Conservation (phyloP, 2,888 invertebrate genomes). For the Protodeltote pygarga region DNA sequence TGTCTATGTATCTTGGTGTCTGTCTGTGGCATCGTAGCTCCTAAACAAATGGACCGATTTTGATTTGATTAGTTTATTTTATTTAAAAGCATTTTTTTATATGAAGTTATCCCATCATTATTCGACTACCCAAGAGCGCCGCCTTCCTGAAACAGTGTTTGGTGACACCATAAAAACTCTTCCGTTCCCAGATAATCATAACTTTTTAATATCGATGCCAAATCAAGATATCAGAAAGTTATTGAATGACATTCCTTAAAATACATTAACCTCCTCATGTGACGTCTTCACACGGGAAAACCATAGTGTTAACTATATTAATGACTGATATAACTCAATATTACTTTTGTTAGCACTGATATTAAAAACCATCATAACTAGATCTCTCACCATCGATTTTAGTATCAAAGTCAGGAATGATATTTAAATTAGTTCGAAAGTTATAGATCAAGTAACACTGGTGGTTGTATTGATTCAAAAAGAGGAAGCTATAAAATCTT, state of each 20-base stretch:
- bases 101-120: no score
- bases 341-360: conserved; percentile 63
- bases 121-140: no score
- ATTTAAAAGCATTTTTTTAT: no score
- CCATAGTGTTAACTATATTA: conserved; percentile 77
- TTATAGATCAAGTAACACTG: conserved; percentile 37
- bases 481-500: conserved; percentile 57
- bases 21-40: no score
- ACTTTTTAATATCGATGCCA: neutral
- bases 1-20: no score
- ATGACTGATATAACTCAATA: conserved; percentile 66
- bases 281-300: conserved; percentile 61
- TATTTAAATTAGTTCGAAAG: no score
- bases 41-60: no score
- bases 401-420: no score
- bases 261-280: conserved; percentile 45
- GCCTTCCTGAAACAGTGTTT: no score
- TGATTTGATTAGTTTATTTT: no score
- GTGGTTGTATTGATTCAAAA: conserved; percentile 45
- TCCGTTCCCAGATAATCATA: no score
- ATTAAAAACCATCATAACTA: conserved; percentile 41
- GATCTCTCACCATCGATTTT: conserved; percentile 35
- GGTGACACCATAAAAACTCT: no score
- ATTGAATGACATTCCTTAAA: conserved; percentile 39
- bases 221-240: conserved; percentile 6